Conservation (phyloP, 2,797 vertebrate genomes). For the Borostomias antarcticus region DNA sequence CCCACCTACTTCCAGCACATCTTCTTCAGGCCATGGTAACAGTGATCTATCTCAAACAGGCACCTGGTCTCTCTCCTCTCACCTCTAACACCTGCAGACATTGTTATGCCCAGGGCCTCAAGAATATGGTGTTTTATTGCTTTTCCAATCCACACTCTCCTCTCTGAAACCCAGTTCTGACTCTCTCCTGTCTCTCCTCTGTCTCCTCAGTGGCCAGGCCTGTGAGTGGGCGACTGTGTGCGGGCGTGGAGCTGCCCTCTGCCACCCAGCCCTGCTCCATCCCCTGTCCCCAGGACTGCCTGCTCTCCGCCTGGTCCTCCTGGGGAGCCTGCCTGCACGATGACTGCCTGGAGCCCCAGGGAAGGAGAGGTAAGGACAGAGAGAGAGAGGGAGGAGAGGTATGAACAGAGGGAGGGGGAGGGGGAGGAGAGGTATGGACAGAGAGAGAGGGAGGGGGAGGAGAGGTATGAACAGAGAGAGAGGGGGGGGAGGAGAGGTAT, state of each 20-base stretch:
- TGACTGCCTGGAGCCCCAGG: slow-evolving; percentile 84
- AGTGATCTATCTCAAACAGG: too few species aligned
- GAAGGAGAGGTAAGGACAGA: slow-evolving; percentile 82
- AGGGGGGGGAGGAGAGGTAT: background rate
- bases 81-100: background rate
- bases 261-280: slow-evolving; percentile 83
- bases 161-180: background rate
- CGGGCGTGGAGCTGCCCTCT: slow-evolving; percentile 74
- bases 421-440: background rate
- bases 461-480: slow-evolving; percentile 16
- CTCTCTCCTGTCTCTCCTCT: background rate
- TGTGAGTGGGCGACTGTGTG: slow-evolving; percentile 80
- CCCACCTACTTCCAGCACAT: too few species aligned
- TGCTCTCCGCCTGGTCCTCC: slow-evolving; percentile 84
- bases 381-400: background rate
- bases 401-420: background rate
- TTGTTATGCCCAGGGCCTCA: too few species aligned
- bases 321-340: slow-evolving; percentile 89
- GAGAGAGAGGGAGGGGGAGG: slow-evolving; percentile 10
- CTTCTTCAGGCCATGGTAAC: too few species aligned
- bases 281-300: slow-evolving; percentile 80
- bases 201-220: slow-evolving; percentile 82
- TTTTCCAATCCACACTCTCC: background rate
- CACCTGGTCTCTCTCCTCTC: background rate
- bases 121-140: background rate